phyloP scores from a whole-genome alignment of 2,888 invertebrate genomes.

The Hirtodrosophila histrioides region DNA sequence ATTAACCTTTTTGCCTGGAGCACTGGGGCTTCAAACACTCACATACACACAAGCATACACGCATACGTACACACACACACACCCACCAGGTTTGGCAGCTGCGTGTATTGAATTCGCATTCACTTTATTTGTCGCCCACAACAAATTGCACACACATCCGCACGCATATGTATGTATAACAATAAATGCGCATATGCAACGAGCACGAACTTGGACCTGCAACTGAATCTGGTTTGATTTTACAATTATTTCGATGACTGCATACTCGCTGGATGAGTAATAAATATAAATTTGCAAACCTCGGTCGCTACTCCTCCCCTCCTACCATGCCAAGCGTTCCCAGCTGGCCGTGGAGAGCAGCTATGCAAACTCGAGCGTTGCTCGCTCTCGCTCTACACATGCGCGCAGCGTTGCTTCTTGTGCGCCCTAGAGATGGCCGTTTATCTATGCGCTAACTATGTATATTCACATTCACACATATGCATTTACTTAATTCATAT shows the following conservation, averaged over 20 bases:
- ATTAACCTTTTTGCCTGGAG: slow-evolving; percentile 8
- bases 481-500: too few relatives aligned
- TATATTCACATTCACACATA: too few relatives aligned
- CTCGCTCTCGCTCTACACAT: slow-evolving; percentile 52
- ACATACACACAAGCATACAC: slow-evolving; percentile 1
- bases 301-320: slow-evolving; percentile 6
- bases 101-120: slow-evolving; percentile 40
- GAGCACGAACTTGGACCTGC: slow-evolving; percentile 45
- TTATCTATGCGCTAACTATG: too few relatives aligned
- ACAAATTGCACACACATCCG: slow-evolving; percentile 30
- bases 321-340: slow-evolving; percentile 6
- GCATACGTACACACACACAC: slow-evolving; percentile 9
- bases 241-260: slow-evolving; percentile 54
- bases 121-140: slow-evolving; percentile 45
- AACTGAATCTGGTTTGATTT: slow-evolving; percentile 38
- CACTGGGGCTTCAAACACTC: slow-evolving; percentile 1
- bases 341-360: slow-evolving; percentile 34
- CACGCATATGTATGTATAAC: slow-evolving; percentile 3
- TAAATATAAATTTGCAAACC: slow-evolving; percentile 55
- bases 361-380: slow-evolving; percentile 29
- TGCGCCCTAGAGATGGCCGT: slow-evolving; percentile 9
- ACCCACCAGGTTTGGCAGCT: neutral
- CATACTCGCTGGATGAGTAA: slow-evolving; percentile 54
- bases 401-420: slow-evolving; percentile 55
- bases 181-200: slow-evolving; percentile 34